Base-by-base conservation (phyloP, 1,140 invertebrate species). In the Penaeus japonicus region DNA sequence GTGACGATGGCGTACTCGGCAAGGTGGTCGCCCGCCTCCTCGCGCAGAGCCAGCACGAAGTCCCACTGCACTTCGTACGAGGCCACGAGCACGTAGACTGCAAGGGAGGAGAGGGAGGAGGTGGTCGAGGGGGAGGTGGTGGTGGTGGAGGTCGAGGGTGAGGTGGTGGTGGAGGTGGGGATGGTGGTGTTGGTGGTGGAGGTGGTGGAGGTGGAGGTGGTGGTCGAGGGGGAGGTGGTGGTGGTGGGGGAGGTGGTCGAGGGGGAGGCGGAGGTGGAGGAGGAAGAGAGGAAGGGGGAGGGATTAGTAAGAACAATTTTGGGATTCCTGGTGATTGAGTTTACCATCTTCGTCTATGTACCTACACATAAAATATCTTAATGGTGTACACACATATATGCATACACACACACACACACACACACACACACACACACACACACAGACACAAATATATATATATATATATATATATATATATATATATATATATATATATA, bases 61-160 rank as follows among this genome's bases (percentile, higher is more conserved):
- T 87, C 86, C 86, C 86, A 87, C 79, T 87, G 86, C 4, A 87
- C 62, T 62, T 87, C 86, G 15, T 70, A 82, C 0, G 86, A 87
- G 24, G 86, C 86, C 79, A 87, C 78, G 47, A 87, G 30, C 62
- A 87, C 86, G 65, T 87, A 87, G 15, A 87, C 86, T 87, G 78
- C 32, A 2, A 20, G 39, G 17, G 79, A 22, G 53, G 30, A 22
- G 47, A 15, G 30, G 73, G 57, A 27, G 70, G 32, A 39, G 59
- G n/a, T 4, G 53, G 54, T 1, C 5, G 2, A 54, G 79, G 54
- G 12, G 54, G 30, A 47, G 32, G 47, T 80, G 32, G 27, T 22
- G 12, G 35, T 1, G 0, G 30, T n/a, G 47, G 20, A 39, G 4
- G n/a, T 79, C 18, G 53, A 47, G n/a, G 17, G 0, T 39, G 10